Percentiles rank a stretch among this genome's conserved stretches.
These are phyloP conservation scores for Corythornis madagascariensis DNA, from an alignment of 2,113 vertebrate species.

Conservation along the genomic window DNA sequence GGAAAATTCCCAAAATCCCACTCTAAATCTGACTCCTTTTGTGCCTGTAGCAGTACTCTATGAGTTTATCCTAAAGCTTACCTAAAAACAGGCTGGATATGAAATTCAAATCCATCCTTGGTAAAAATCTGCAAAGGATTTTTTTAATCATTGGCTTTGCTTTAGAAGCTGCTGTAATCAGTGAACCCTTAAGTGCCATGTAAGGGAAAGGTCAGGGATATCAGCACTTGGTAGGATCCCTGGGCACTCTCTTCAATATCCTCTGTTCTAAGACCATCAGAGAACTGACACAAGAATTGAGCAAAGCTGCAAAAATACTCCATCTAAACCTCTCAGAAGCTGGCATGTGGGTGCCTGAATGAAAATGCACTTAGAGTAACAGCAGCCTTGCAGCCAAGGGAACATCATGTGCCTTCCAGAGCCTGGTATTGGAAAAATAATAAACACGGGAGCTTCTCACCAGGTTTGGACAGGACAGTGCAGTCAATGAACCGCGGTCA, in stretches of 20 bases:
- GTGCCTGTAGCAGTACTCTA: neutral
- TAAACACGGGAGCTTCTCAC: neutral
- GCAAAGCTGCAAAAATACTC: neutral
- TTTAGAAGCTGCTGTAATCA: neutral
- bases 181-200: neutral
- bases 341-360: accelerated
- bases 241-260: accelerated
- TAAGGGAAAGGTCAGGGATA: neutral
- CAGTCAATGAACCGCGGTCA: accelerated
- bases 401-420: neutral
- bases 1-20: neutral
- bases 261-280: neutral
- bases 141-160: neutral
- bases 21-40: neutral
- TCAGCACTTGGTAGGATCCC: accelerated
- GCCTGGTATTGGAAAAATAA: no score
- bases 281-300: neutral
- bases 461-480: accelerated
- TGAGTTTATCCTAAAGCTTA: neutral
- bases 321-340: neutral
- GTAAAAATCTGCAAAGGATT: neutral
- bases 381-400: no score
- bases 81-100: neutral
- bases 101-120: neutral
- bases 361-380: neutral